Conservation (phyloP, 2,888 invertebrate species). For the Agriopis leucophaearia region DNA sequence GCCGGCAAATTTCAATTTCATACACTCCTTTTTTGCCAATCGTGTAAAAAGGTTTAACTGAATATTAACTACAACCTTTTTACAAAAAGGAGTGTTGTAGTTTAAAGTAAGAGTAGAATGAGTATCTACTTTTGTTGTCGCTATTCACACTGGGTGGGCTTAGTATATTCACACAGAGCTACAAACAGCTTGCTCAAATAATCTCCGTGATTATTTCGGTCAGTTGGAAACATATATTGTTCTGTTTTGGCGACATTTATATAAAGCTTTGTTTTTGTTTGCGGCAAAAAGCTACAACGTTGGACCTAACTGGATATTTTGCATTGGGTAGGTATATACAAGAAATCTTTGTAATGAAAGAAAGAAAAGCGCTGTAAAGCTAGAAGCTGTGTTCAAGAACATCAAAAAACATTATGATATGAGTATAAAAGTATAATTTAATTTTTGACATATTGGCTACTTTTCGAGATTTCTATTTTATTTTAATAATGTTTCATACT, state of each 20-base stretch:
- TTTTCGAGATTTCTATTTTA: no score
- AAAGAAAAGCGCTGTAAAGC: background rate
- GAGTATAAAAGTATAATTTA: no score
- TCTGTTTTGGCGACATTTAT: conserved; percentile 45
- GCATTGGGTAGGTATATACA: conserved; percentile 1
- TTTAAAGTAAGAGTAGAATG: background rate
- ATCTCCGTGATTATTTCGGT: conserved; percentile 15
- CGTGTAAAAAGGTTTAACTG: conserved; percentile 3
- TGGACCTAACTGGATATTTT: conserved; percentile 39
- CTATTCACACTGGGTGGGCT: background rate
- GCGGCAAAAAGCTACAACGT: conserved; percentile 48
- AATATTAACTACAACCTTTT: background rate
- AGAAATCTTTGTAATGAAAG: conserved; percentile 21
- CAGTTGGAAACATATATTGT: conserved; percentile 15
- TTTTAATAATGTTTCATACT: no score
- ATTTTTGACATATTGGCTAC: no score
- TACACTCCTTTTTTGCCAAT: background rate
- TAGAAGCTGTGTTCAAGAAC: no score
- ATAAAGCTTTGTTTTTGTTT: conserved; percentile 49
- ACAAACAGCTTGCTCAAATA: conserved; percentile 18
- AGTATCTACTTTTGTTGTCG: conserved; percentile 5
- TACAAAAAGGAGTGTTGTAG: background rate
- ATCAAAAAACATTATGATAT: no score
- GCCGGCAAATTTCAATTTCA: no score
- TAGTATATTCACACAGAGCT: conserved; percentile 11